Conservation (phyloP, 2,113 vertebrate species). For the Callorhinus ursinus region DNA sequence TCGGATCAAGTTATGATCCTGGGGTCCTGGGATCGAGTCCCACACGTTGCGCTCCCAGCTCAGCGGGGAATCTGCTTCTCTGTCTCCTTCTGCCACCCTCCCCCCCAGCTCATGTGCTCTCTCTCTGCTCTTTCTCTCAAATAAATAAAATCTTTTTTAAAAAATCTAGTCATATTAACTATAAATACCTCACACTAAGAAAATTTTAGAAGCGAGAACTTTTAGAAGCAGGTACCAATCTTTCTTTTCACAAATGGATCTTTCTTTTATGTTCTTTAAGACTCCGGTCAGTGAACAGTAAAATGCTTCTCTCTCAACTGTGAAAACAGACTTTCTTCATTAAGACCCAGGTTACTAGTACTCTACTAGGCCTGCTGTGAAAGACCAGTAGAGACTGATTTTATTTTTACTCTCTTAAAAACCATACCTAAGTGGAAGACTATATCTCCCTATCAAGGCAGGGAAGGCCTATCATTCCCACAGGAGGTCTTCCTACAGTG, state of each 20-base stretch:
- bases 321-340: neutral
- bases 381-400: neutral
- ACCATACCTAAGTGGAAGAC: neutral
- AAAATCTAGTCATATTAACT: neutral
- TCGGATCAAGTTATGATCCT: neutral
- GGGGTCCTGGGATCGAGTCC: neutral
- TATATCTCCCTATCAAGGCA: neutral
- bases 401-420: neutral
- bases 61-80: neutral
- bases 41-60: too few species aligned
- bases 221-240: neutral
- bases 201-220: neutral
- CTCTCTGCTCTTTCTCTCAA: neutral
- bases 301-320: neutral
- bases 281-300: neutral
- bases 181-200: neutral
- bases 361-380: neutral
- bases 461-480: neutral
- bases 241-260: neutral
- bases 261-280: slow-evolving; percentile 6
- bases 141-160: neutral
- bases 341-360: neutral
- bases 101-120: neutral
- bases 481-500: neutral
- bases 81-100: neutral